Percentiles rank a stretch among this genome's conserved stretches.
phyloP scores from a whole-genome alignment of 2,888 invertebrate species.

The Caenorhabditis doughertyi region DNA sequence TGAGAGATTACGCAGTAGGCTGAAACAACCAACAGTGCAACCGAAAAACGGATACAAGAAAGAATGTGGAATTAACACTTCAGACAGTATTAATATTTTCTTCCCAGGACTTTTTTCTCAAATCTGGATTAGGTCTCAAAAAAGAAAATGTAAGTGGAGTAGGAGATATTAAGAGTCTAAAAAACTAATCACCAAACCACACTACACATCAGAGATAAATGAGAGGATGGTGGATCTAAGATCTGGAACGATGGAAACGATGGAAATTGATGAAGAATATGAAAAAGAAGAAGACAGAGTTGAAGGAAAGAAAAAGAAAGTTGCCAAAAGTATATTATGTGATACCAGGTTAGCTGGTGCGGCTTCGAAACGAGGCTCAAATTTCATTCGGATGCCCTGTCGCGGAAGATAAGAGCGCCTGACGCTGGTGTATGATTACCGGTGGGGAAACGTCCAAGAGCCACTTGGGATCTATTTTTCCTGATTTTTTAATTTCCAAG shows the following conservation, averaged over 20 bases:
- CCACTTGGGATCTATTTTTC: slow-evolving; percentile 47
- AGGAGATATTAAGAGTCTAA: not conserved
- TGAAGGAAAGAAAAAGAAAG: slow-evolving; percentile 36
- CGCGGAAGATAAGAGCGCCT: slow-evolving; percentile 66
- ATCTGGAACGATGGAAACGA: slow-evolving; percentile 10
- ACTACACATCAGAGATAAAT: slow-evolving; percentile 9
- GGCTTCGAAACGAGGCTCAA: slow-evolving; percentile 61
- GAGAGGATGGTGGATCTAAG: not conserved
- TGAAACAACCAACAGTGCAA: slow-evolving; percentile 35
- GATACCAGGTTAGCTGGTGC: slow-evolving; percentile 66
- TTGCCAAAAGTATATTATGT: slow-evolving; percentile 63
- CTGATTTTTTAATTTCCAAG: slow-evolving; percentile 47
- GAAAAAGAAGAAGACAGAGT: slow-evolving; percentile 16
- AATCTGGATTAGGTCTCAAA: slow-evolving; percentile 1
- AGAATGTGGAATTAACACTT: not conserved
- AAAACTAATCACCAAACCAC: slow-evolving; percentile 17
- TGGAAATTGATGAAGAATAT: not conserved
- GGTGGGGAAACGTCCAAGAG: slow-evolving; percentile 51
- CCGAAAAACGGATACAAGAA: not conserved
- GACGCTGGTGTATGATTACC: slow-evolving; percentile 71
- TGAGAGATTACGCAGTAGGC: slow-evolving; percentile 31
- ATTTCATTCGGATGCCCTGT: slow-evolving; percentile 66
- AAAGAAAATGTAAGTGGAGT: not conserved
- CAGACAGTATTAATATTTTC: slow-evolving; percentile 27
- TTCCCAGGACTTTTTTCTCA: slow-evolving; percentile 12